These are phyloP conservation scores for Seriola rivoliana DNA, from an alignment of 2,113 vertebrate species.

Conservation along the genomic window DNA sequence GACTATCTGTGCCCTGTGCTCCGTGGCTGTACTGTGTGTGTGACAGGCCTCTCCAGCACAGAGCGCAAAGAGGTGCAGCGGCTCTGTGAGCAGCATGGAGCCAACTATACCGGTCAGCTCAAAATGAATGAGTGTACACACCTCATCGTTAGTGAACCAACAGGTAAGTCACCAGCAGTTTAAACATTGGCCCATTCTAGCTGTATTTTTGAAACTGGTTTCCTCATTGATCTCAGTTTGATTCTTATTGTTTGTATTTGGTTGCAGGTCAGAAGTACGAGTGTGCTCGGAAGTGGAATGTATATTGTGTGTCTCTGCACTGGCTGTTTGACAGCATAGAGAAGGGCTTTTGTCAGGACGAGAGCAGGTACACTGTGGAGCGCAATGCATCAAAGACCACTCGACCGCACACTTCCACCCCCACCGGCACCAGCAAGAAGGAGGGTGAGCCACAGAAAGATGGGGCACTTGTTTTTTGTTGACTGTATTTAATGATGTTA, in stretches of 20 bases:
- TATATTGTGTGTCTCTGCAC: conserved; percentile 92
- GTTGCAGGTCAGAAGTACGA: conserved; percentile 95
- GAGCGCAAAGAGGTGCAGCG: conserved; percentile 94
- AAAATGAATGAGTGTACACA: conserved; percentile 99
- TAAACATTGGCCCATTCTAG: not conserved
- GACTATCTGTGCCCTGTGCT: conserved; percentile 92
- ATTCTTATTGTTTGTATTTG: not conserved
- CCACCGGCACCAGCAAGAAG: conserved; percentile 81
- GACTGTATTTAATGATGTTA: not conserved
- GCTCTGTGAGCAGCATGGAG: conserved; percentile 90
- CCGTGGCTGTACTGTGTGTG: conserved; percentile 93
- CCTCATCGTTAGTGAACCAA: conserved; percentile 94
- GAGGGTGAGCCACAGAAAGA: conserved; percentile 80
- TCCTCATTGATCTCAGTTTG: not conserved
- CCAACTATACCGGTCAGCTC: conserved; percentile 92
- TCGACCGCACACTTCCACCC: conserved; percentile 91
- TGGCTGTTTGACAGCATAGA: conserved; percentile 98
- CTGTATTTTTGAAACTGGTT: not conserved
- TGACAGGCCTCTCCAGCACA: conserved; percentile 90
- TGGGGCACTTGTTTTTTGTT: not conserved
- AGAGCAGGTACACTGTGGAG: conserved; percentile 88
- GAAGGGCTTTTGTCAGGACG: conserved; percentile 96
- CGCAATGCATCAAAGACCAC: conserved; percentile 62
- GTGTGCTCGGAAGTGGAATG: conserved; percentile 96
- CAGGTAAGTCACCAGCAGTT: conserved; percentile 82